Evolutionary conservation across 2,888 invertebrate genomes (phyloP).

Genomic region (Pterostichus madidus): DNA sequence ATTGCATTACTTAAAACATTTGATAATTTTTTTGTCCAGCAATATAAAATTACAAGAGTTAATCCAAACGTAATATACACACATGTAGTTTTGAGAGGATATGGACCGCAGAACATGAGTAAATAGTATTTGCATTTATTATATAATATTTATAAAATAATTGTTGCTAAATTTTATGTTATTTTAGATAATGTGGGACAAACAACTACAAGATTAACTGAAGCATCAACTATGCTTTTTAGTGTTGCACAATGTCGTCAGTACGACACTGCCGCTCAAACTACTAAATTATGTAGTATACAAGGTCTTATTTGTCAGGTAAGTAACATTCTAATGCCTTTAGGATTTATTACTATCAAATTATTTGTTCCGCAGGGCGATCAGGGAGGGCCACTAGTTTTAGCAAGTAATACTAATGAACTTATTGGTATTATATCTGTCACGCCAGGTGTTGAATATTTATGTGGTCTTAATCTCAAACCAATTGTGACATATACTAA

Average conservation of each 20-base stretch:
- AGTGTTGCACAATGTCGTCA: too few species aligned
- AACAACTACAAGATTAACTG: not conserved
- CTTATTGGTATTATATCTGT: constrained; percentile 44
- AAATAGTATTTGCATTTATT: not conserved
- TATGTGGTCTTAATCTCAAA: not conserved
- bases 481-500: not conserved
- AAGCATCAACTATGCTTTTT: too few species aligned
- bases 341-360: not conserved
- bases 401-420: not conserved
- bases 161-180: too few species aligned
- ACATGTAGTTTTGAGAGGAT: not conserved
- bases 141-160: too few species aligned
- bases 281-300: too few species aligned
- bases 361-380: constrained; percentile 42
- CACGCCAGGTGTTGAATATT: not conserved
- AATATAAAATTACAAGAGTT: constrained; percentile 10
- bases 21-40: not conserved
- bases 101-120: not conserved
- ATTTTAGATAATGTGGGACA: too few species aligned
- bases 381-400: constrained; percentile 25
- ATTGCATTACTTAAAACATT: constrained; percentile 6
- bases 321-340: too few species aligned
- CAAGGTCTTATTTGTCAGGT: too few species aligned
- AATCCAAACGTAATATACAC: not conserved
- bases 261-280: too few species aligned